Evolutionary conservation across 2,113 vertebrate genomes (phyloP), one percentile per base, ranked within the genome.

Genomic region (Carassius auratus): DNA sequence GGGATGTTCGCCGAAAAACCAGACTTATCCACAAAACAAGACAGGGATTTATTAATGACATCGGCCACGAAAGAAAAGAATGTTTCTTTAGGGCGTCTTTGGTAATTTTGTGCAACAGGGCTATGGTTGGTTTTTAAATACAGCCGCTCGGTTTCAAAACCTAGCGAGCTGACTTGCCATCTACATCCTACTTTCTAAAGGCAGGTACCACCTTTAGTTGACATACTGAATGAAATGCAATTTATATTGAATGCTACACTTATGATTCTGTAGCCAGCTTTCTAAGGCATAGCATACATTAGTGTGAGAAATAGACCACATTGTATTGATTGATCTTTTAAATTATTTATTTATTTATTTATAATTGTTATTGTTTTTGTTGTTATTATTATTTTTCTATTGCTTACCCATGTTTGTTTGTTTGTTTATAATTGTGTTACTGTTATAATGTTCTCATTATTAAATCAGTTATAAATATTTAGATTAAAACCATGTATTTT

Each of bases 1-100:
- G 83, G 45, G 30, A 59, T 30, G 59, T 71, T 55, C 30, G 26
- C 75, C 10, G 30, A 55, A 81, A 81, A 87, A 55, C 38, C 71
- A 59, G 64, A 80, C 55, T 74, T 80, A 84, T 84, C 81, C 23
- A 50, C 57, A 74, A 88, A 88, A 88, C 75, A 38, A 86, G 81
- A 81, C 48, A 77, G 77, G 45, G 87, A 85, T 86, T 85, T 85
- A 87, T 85, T 87, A 83, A 84, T 88, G 80, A 81, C 69, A 73
- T 77, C 15, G 36, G 42, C 10, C 59, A 26, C 23, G 48, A 36
- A 85, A 38, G 5, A 69, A 82, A 78, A 62, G 15, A 62, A 71
- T 61, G 50, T 84, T 86, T 30, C 30, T 30, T 30, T 76, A 84
- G 30, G 48, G 17, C 6, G 4, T 81, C 77, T 81, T 81, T 81